A percentile compares a stretch with the other conserved stretches of the same genome.
These are phyloP conservation scores for Columba janthina DNA, from an alignment of 2,113 vertebrate genomes.

Conservation along the genomic window DNA sequence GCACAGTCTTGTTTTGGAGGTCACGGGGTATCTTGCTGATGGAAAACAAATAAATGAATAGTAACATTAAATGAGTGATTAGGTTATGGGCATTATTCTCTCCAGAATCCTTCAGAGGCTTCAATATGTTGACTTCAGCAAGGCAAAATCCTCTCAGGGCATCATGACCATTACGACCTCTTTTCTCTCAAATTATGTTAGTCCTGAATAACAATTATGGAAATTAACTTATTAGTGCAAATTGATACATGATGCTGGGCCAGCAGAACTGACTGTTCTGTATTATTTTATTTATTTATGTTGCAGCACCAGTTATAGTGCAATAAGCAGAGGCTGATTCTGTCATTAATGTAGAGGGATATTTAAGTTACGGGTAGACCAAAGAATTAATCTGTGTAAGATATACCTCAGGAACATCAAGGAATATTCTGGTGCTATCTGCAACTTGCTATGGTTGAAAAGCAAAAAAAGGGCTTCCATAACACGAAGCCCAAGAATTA, in stretches of 20 bases:
- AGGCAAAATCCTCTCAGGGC: conserved; percentile 43
- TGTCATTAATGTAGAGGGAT: neutral
- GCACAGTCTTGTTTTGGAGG: conserved; percentile 12
- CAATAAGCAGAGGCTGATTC: neutral
- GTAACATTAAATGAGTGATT: conserved; percentile 15
- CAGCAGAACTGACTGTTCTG: conserved; percentile 8
- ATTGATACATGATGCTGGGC: conserved; percentile 22
- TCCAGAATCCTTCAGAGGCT: conserved; percentile 17
- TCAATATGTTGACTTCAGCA: conserved; percentile 47
- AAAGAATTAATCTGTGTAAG: neutral
- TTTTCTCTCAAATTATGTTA: conserved; percentile 50
- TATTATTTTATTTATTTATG: conserved; percentile 54
- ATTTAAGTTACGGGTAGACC: neutral
- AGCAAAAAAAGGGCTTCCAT: neutral
- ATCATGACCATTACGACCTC: conserved; percentile 44
- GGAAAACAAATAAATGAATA: conserved; percentile 25
- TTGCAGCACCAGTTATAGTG: neutral
- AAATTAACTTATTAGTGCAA: conserved; percentile 57
- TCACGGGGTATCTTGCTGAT: neutral
- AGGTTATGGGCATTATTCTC: neutral
- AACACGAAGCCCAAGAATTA: neutral
- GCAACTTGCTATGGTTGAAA: neutral
- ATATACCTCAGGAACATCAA: neutral
- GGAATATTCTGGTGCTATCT: neutral
- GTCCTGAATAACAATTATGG: conserved; percentile 47